phyloP scores from a whole-genome alignment of 1,140 invertebrate genomes.

The Drosophila nebulosa region DNA sequence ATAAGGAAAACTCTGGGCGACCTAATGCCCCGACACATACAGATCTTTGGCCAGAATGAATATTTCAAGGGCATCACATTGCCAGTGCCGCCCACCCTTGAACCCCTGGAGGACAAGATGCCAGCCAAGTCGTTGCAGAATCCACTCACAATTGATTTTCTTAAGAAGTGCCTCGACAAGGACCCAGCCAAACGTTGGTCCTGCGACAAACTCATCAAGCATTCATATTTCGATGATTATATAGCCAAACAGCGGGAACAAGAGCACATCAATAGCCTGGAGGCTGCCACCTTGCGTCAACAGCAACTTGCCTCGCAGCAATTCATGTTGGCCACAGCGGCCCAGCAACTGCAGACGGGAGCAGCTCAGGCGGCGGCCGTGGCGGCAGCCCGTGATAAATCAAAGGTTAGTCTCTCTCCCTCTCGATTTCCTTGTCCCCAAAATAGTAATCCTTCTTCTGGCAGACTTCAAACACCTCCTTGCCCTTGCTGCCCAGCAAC shows the following conservation, averaged over 20 bases:
- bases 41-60: constrained; percentile 96
- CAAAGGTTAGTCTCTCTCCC: constrained; percentile 53
- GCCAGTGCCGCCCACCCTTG: constrained; percentile 94
- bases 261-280: constrained; percentile 67
- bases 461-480: constrained; percentile 79
- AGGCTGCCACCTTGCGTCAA: constrained; percentile 65
- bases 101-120: constrained; percentile 91
- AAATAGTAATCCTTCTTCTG: background rate
- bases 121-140: constrained; percentile 86
- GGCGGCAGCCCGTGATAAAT: constrained; percentile 73
- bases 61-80: constrained; percentile 95
- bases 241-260: constrained; percentile 75
- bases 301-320: constrained; percentile 70
- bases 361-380: constrained; percentile 63
- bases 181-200: constrained; percentile 95
- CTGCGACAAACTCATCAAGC: constrained; percentile 93
- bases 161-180: constrained; percentile 97
- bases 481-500: constrained; percentile 74
- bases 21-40: constrained; percentile 95
- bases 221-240: constrained; percentile 83
- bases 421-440: background rate
- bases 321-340: constrained; percentile 65
- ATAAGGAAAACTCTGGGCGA: constrained; percentile 96
- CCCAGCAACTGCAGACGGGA: constrained; percentile 66
- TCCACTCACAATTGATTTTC: constrained; percentile 89